A percentile compares a stretch with the other conserved stretches of the same genome.
These are phyloP conservation scores for Pseudeuparius sepicola DNA, from an alignment of 2,888 invertebrate species.

Conservation along the genomic window DNA sequence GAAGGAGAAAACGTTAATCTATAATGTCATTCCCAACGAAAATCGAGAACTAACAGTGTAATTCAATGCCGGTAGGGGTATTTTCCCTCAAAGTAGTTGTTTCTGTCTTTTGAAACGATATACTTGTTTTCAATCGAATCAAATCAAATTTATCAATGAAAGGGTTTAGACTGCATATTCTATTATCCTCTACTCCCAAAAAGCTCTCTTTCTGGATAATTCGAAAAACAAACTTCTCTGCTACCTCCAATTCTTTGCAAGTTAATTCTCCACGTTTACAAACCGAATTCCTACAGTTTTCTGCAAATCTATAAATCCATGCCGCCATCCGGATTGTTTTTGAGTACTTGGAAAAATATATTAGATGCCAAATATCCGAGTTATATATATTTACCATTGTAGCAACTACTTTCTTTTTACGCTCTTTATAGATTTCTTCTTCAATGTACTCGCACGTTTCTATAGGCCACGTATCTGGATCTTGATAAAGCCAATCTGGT, in stretches of 20 bases:
- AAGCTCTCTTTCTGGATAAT: slow-evolving; percentile 13
- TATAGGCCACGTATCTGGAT: slow-evolving; percentile 1
- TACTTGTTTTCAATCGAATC: slow-evolving; percentile 10
- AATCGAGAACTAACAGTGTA: too few relatives aligned
- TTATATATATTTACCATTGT: slow-evolving; percentile 6
- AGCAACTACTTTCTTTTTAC: slow-evolving; percentile 10
- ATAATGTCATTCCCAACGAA: too few relatives aligned
- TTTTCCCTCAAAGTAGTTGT: too few relatives aligned
- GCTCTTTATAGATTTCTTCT: slow-evolving; percentile 6
- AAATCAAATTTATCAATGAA: slow-evolving; percentile 10
- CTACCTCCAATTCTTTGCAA: slow-evolving; percentile 9
- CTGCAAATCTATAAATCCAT: slow-evolving; percentile 12
- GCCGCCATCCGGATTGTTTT: slow-evolving; percentile 11
- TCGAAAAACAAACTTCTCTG: slow-evolving; percentile 6
- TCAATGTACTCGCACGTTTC: not conserved
- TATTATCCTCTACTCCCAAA: slow-evolving; percentile 6
- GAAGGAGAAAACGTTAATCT: too few relatives aligned
- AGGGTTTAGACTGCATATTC: not conserved
- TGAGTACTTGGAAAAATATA: slow-evolving; percentile 12
- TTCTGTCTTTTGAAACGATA: too few relatives aligned
- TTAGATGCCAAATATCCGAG: slow-evolving; percentile 11
- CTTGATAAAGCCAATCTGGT: slow-evolving; percentile 6
- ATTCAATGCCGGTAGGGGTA: too few relatives aligned
- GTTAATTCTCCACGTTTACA: slow-evolving; percentile 7
- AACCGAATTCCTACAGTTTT: slow-evolving; percentile 10